Conservation (phyloP, 1,140 invertebrate genomes). For the Drosophila repletoides region DNA sequence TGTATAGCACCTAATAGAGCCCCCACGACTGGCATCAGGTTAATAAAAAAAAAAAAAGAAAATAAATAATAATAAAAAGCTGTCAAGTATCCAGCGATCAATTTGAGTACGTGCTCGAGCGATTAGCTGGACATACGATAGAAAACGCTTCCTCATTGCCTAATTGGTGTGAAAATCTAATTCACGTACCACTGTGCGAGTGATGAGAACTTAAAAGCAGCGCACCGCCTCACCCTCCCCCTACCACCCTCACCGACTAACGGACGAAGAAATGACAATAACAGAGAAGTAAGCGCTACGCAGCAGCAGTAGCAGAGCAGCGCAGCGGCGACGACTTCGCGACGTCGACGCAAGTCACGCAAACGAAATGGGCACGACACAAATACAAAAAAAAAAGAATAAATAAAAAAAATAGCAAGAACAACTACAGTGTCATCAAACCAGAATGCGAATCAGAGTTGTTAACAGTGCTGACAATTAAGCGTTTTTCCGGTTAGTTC, state of each 20-base stretch:
- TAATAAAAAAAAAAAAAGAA: no score
- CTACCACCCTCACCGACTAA: conserved; percentile 10
- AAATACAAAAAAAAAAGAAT: conserved; percentile 35
- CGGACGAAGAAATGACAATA: conserved; percentile 18
- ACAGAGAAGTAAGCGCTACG: conserved; percentile 1
- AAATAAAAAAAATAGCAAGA: conserved; percentile 30
- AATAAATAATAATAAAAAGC: no score
- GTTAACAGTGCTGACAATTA: conserved; percentile 29
- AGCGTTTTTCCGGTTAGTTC: no score
- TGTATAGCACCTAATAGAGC: conserved; percentile 45
- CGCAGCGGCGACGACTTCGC: not conserved
- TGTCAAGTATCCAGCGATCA: conserved; percentile 34
- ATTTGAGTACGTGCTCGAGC: conserved; percentile 54
- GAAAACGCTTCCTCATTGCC: conserved; percentile 68
- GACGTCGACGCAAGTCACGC: conserved; percentile 63
- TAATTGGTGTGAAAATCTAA: conserved; percentile 70
- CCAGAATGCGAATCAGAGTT: conserved; percentile 56
- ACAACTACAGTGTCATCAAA: conserved; percentile 29
- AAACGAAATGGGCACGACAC: conserved; percentile 71
- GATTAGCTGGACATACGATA: conserved; percentile 54
- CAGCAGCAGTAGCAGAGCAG: not conserved
- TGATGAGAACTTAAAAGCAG: conserved; percentile 38
- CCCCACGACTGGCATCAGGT: conserved; percentile 47
- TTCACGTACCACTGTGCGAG: conserved; percentile 53
- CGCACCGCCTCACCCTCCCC: conserved; percentile 8